phyloP scores from a whole-genome alignment of 2,113 vertebrate species.

The Colistium nudipinnis region DNA sequence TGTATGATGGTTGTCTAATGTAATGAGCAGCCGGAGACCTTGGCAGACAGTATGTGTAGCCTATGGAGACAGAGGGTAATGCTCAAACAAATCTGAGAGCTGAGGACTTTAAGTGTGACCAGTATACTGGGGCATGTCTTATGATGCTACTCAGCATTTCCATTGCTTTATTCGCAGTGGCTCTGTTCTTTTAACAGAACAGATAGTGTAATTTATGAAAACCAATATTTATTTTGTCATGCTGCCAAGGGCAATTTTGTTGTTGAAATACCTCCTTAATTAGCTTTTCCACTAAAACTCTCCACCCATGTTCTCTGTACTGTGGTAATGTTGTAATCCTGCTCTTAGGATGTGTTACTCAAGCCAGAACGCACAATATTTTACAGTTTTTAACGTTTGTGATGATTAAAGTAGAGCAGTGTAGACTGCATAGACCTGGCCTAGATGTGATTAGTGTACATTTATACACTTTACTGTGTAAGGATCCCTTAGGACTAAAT shows the following conservation, averaged over 20 bases:
- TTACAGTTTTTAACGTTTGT: slow-evolving; percentile 59
- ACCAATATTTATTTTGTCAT: slow-evolving; percentile 75
- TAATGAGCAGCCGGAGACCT: slow-evolving; percentile 69
- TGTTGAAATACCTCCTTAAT: slow-evolving; percentile 67
- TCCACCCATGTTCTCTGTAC: slow-evolving; percentile 54
- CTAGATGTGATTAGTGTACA: slow-evolving; percentile 67
- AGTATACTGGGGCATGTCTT: slow-evolving; percentile 49
- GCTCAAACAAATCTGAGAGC: slow-evolving; percentile 59
- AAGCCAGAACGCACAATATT: slow-evolving; percentile 76
- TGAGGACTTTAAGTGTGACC: slow-evolving; percentile 53
- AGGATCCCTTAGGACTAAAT: slow-evolving; percentile 54
- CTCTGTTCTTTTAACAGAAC: slow-evolving; percentile 50
- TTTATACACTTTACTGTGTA: slow-evolving; percentile 62
- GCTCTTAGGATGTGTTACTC: slow-evolving; percentile 57
- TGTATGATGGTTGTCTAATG: slow-evolving; percentile 68
- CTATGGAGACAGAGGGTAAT: slow-evolving; percentile 27
- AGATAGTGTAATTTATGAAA: slow-evolving; percentile 52
- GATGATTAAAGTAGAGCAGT: slow-evolving; percentile 67
- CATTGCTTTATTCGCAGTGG: slow-evolving; percentile 56
- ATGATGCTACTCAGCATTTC: slow-evolving; percentile 70
- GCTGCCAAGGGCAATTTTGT: slow-evolving; percentile 63
- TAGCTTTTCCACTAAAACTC: slow-evolving; percentile 39
- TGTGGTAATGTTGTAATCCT: slow-evolving; percentile 70
- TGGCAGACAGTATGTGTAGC: slow-evolving; percentile 40
- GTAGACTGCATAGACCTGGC: slow-evolving; percentile 39